Percentiles rank a stretch among this genome's conserved stretches.
These are phyloP conservation scores for Oxyscelio sp. DNA, from an alignment of 2,888 invertebrate genomes.

Conservation along the genomic window DNA sequence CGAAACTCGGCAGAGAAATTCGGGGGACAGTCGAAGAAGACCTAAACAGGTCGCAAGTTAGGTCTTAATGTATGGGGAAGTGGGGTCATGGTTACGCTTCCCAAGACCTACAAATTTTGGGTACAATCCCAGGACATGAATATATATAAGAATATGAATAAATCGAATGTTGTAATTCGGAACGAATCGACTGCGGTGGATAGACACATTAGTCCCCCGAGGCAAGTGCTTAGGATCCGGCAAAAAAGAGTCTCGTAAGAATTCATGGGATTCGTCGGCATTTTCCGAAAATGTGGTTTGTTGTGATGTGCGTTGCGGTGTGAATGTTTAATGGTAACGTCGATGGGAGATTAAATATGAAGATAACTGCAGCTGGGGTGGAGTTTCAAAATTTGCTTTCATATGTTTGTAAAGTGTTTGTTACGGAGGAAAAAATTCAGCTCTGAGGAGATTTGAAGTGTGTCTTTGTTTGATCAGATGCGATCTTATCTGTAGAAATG, in stretches of 20 bases:
- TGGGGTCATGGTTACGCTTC: conserved; percentile 35
- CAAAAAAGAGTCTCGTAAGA: conserved; percentile 39
- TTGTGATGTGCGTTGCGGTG: conserved; percentile 7
- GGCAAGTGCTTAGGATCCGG: not conserved
- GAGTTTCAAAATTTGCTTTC: not conserved
- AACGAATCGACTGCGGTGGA: conserved; percentile 48
- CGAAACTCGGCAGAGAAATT: conserved; percentile 25
- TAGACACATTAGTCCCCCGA: conserved; percentile 47
- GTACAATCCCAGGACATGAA: conserved; percentile 41
- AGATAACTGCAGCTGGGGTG: too few species aligned
- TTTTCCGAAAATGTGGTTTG: conserved; percentile 29
- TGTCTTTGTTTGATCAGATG: conserved; percentile 1
- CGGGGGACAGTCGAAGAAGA: too few species aligned
- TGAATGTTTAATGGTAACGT: conserved; percentile 8
- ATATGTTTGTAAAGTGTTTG: not conserved
- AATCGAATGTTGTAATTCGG: conserved; percentile 63
- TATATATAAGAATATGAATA: conserved; percentile 58
- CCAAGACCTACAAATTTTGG: conserved; percentile 45
- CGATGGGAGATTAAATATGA: conserved; percentile 18
- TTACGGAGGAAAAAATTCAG: not conserved
- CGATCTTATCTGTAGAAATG: not conserved
- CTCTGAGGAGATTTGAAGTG: not conserved
- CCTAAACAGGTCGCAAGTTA: too few species aligned
- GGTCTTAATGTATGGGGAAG: conserved; percentile 50
- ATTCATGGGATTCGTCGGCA: conserved; percentile 5